Conservation (phyloP, 2,888 invertebrate species). For the Miltochrista miniata region DNA sequence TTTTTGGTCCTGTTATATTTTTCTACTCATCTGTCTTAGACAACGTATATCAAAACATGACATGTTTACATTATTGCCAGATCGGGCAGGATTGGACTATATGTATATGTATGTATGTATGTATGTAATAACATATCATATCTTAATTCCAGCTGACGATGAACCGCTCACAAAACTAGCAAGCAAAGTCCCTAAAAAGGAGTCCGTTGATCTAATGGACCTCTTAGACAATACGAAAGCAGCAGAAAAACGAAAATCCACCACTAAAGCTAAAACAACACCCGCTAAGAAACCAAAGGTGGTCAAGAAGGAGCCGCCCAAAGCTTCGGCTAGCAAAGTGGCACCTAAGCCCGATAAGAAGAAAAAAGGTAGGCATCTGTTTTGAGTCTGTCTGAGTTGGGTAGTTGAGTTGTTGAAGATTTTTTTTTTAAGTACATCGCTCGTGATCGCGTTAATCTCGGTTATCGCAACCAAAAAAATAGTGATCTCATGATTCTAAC, state of each 20-base stretch:
- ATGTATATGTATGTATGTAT: too few relatives aligned
- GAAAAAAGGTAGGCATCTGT: constrained; percentile 73
- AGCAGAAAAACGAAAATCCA: constrained; percentile 63
- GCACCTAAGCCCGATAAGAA: constrained; percentile 62
- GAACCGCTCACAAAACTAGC: constrained; percentile 70
- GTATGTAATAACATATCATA: too few relatives aligned
- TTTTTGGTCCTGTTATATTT: too few relatives aligned
- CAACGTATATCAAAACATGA: too few relatives aligned
- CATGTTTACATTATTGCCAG: too few relatives aligned
- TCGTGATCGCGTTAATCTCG: too few relatives aligned
- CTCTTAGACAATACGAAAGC: constrained; percentile 60
- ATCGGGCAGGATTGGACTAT: too few relatives aligned
- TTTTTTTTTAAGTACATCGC: not conserved
- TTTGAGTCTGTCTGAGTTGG: constrained; percentile 24
- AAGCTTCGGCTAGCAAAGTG: constrained; percentile 59
- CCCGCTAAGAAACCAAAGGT: constrained; percentile 60
- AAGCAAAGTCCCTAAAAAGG: constrained; percentile 70
- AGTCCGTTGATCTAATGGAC: constrained; percentile 60
- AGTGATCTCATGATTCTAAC: too few relatives aligned
- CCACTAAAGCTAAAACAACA: constrained; percentile 51
- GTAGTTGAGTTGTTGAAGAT: constrained; percentile 43
- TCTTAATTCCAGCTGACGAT: constrained; percentile 67
- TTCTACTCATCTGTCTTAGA: too few relatives aligned
- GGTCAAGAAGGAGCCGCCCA: constrained; percentile 50
- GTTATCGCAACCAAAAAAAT: too few relatives aligned